Conservation (phyloP, 2,113 vertebrate genomes). For the Pipra filicauda region DNA sequence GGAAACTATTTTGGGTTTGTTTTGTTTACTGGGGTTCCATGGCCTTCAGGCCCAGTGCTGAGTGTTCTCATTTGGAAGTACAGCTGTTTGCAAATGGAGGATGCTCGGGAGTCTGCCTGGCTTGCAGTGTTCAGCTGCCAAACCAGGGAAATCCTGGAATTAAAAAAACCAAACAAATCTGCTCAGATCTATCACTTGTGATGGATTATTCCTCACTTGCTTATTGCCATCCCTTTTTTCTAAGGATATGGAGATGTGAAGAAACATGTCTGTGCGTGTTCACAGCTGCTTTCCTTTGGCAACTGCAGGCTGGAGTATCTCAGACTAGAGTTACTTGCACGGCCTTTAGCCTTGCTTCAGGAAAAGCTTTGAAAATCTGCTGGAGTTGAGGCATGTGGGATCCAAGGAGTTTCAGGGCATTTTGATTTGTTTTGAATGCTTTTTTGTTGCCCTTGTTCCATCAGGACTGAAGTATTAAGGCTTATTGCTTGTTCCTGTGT, state of each 20-base stretch:
- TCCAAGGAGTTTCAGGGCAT: not conserved
- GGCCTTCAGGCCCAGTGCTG: not conserved
- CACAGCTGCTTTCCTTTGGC: not conserved
- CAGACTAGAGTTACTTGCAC: not conserved
- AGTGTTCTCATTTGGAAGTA: accelerated
- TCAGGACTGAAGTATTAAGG: not conserved
- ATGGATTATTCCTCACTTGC: not conserved
- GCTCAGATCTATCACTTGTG: not conserved
- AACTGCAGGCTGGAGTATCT: not conserved
- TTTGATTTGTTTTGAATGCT: not conserved
- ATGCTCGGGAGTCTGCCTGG: not conserved
- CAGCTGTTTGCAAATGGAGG: not conserved
- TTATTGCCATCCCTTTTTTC: not conserved
- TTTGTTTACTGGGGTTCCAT: not conserved
- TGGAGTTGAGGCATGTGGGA: not conserved
- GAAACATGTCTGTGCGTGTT: not conserved
- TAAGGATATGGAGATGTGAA: not conserved
- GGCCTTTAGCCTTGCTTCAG: not conserved
- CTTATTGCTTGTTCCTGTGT: not conserved
- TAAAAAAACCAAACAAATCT: not conserved
- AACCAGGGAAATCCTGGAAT: not conserved
- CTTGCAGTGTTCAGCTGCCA: not conserved
- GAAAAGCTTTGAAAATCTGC: not conserved
- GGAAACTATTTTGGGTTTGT: not conserved
- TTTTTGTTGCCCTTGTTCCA: not conserved